Conservation (phyloP, 1,140 invertebrate genomes). For the Drosophila grimshawi region DNA sequence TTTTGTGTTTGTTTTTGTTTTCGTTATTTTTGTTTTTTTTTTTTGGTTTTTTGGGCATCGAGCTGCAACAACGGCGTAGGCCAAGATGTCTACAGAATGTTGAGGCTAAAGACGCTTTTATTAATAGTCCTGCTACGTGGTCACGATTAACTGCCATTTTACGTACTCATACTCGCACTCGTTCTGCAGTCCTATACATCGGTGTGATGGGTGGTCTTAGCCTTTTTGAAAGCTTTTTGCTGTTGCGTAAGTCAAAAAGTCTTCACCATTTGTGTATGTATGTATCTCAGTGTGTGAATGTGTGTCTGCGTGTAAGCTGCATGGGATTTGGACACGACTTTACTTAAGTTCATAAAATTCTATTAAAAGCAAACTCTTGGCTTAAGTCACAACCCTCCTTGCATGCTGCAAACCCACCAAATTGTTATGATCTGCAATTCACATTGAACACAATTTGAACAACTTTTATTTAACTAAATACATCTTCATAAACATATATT, state of each 20-base stretch:
- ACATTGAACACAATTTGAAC: slow-evolving; percentile 39
- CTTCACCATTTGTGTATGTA: slow-evolving; percentile 23
- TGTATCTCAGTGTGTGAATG: slow-evolving; percentile 23
- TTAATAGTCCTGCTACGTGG: slow-evolving; percentile 81
- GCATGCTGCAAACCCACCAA: slow-evolving; percentile 28
- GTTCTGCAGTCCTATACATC: slow-evolving; percentile 29
- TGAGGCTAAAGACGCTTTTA: slow-evolving; percentile 78
- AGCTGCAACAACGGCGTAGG: slow-evolving; percentile 51
- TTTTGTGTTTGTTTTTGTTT: slow-evolving; percentile 50
- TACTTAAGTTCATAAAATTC: slow-evolving; percentile 83
- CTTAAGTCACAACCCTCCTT: slow-evolving; percentile 42
- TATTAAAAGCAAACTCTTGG: slow-evolving; percentile 63
- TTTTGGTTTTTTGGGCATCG: slow-evolving; percentile 17
- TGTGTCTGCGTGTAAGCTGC: slow-evolving; percentile 60
- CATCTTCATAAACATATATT: slow-evolving; percentile 1
- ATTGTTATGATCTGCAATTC: slow-evolving; percentile 40
- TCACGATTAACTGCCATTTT: slow-evolving; percentile 82
- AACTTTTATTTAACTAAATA: slow-evolving; percentile 15
- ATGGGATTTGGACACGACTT: slow-evolving; percentile 80
- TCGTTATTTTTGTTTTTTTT: slow-evolving; percentile 39
- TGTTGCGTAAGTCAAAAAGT: slow-evolving; percentile 80
- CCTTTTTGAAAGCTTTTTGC: slow-evolving; percentile 81
- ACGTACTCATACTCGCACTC: slow-evolving; percentile 67
- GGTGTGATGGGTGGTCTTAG: slow-evolving; percentile 55
- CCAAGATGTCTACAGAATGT: slow-evolving; percentile 78